Base-by-base conservation (phyloP, 2,888 invertebrate species). In the Scelioninae gen. 1 region DNA sequence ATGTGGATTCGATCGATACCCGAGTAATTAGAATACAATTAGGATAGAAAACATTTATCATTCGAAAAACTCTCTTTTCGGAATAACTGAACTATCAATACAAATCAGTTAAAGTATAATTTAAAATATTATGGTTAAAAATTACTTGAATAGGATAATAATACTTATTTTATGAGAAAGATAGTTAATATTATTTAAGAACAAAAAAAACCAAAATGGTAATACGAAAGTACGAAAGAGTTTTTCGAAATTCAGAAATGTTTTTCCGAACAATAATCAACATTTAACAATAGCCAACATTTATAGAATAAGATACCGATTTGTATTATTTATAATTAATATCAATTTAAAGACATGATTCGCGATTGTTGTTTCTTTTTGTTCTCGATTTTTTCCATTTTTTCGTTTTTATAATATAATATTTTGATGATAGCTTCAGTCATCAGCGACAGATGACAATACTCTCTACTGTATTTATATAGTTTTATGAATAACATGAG, bases 271-370 rank as follows among this genome's bases (percentile, higher is more conserved):
- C 91, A 91, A 90, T 91, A 91, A 91, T 91, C 89, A 91, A 91
- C 91, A 91, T 91, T 91, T 91, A 91, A 91, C 91, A 91, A 91
- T 91, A 91, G 91, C 91, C 91, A 91, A 91, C 91, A 91, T 91
- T 91, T 91, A 91, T 91, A 91, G 91, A 91, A 90, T 91, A 91
- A 91, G 89, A 91, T 91, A 91, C 90, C 90, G 88, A 91, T 90
- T 90, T 85, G 78, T 81, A 87, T 87, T 91, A 87, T 87, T 87
- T 85, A 87, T 90, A 88, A 87, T 90, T 88, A 88, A 87, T 87
- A 85, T 85, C 71, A 85, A 74, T 84, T 85, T 76, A 78, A 75
- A 81, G 75, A 84, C 79, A 84, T 83, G 79, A 77, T 77, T 82
- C 78, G 82, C 68, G 72, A 65, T 84, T 68, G 49, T 72, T 74